Evolutionary conservation across 2,113 vertebrate genomes (phyloP).

Genomic region (Andinoacara biseriatus): DNA sequence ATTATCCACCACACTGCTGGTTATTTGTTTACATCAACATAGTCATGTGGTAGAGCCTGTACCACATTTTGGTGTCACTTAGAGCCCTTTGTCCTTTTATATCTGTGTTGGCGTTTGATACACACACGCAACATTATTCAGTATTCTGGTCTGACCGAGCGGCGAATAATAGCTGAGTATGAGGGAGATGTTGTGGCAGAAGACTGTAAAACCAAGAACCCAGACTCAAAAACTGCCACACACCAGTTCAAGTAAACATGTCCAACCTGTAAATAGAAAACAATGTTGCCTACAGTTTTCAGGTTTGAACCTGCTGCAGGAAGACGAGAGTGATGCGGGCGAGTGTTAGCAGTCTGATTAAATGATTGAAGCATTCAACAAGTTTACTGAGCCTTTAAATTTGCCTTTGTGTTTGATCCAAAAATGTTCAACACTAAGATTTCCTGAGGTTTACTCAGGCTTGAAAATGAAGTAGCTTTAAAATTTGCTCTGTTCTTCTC

Average conservation of each 20-base stretch:
- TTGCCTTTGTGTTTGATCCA: not conserved
- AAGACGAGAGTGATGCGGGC: too few species aligned
- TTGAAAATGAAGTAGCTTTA: not conserved
- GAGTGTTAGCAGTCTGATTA: too few species aligned
- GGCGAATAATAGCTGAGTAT: not conserved
- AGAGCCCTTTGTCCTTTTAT: not conserved
- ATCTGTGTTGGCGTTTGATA: not conserved
- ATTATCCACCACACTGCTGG: not conserved
- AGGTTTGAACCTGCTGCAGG: too few species aligned
- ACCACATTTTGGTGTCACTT: accelerated
- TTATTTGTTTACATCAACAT: not conserved
- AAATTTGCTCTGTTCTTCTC: not conserved
- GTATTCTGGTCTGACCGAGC: not conserved
- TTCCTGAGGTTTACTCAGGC: not conserved
- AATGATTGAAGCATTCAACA: too few species aligned
- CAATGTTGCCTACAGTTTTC: too few species aligned
- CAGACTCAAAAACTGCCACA: too few species aligned
- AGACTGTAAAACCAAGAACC: not conserved
- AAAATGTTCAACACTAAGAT: not conserved
- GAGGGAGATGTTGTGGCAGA: not conserved
- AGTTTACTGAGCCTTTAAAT: too few species aligned
- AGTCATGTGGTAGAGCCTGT: not conserved
- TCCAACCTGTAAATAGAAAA: too few species aligned
- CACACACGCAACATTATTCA: not conserved
- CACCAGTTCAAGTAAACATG: too few species aligned